Evolutionary conservation across 2,888 invertebrate species (phyloP), one percentile per base, ranked within the genome.

Genomic region (Pseudococcus viburni): DNA sequence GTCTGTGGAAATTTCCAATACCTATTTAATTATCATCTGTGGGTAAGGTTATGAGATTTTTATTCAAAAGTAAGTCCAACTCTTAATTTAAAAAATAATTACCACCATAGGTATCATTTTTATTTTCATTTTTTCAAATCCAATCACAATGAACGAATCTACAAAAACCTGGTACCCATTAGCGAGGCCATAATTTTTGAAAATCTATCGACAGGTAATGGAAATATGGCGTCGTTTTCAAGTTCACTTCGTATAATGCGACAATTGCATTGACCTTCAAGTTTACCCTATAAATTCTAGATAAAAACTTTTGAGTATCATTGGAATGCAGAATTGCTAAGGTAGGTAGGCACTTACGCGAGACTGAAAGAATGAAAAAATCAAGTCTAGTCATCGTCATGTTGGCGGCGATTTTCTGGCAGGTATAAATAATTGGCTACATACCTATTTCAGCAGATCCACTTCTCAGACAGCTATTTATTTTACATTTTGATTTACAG

Each of bases 181-280:
- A 64, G 19, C 22, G 11, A 64, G 7, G 22, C 9, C 22, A 64
- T 64, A 64, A 64, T 64, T 64, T 64, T 64, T 4, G 33, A 26
- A 68, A 68, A 33, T 2, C 22, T 0, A 55, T 55, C n/a, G 17
- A 3, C 51, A 51, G 12, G 15, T n/a, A n/a, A 55, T 55, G 17
- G 26, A 68, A 68, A 68, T 68, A 68, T 68, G 68, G 11, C 68
- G 8, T 73, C 15, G 33, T 8, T 73, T 73, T 73, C 73, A 73
- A 33, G 22, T 64, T 9, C 73, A 12, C 64, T 68, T 12, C 0
- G 33, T 33, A 12, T 33, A 19, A 73, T 15, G 39, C 15, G 73
- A 33, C 17, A 73, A 33, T 73, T 73, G 73, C 17, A 73, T 73
- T 33, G 73, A 17, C 73, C 73, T 73, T 73, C 73, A 15, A 17